These are phyloP conservation scores for Cossypha dichroa DNA, from an alignment of 2,797 vertebrate species.

Conservation along the genomic window DNA sequence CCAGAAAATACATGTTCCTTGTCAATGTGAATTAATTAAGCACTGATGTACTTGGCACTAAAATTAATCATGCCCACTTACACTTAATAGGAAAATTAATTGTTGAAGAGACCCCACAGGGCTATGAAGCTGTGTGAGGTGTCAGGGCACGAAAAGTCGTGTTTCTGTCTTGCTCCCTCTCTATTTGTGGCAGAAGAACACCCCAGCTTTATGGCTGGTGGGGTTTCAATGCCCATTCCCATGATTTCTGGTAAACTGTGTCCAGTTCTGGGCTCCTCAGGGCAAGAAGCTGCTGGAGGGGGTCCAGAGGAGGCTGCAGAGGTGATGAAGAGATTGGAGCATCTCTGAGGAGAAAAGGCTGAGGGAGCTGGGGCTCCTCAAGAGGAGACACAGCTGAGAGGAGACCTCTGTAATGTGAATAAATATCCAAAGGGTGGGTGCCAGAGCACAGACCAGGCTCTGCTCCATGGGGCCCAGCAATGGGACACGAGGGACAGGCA, in stretches of 20 bases:
- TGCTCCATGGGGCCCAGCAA: too few relatives aligned
- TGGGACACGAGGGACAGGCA: too few relatives aligned
- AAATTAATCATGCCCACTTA: not conserved
- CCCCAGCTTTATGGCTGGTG: fast-evolving
- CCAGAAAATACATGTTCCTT: not conserved
- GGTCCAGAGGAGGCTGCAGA: fast-evolving
- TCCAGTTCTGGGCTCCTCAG: not conserved
- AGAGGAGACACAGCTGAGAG: not conserved
- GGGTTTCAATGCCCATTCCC: not conserved
- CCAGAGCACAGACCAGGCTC: not conserved
- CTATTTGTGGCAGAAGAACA: fast-evolving
- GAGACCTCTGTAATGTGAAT: too few relatives aligned
- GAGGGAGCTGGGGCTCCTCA: not conserved
- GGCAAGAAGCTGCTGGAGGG: not conserved
- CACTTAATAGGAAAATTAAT: not conserved
- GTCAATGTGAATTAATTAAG: not conserved
- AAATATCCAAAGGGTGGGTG: too few relatives aligned
- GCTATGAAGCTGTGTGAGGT: not conserved
- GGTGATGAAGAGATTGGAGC: not conserved
- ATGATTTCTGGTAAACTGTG: not conserved
- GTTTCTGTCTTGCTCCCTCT: not conserved
- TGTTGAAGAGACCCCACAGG: not conserved
- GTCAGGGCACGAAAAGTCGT: fast-evolving
- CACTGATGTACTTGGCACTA: not conserved
- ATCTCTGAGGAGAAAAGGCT: not conserved